Evolutionary conservation across 2,888 invertebrate species (phyloP).

Genomic region (Cheilosia urbana): DNA sequence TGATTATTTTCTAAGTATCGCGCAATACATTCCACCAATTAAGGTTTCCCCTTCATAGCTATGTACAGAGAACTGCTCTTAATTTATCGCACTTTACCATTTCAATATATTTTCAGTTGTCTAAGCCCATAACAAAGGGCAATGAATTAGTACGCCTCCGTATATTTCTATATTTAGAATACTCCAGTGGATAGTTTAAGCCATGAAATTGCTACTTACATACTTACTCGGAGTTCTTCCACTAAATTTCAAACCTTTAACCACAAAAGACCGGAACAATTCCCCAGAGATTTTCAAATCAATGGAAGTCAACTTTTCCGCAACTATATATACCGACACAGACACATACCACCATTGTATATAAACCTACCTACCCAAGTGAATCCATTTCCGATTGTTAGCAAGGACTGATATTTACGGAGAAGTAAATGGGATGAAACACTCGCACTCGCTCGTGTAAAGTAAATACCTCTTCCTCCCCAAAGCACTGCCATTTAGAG

Average conservation of each 20-base stretch:
- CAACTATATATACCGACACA: background rate
- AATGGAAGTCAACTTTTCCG: background rate
- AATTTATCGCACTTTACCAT: too few species aligned
- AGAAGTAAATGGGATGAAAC: slow-evolving; percentile 10
- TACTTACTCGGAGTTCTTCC: background rate
- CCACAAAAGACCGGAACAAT: background rate
- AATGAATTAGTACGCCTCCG: background rate
- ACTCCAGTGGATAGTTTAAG: background rate
- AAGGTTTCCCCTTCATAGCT: too few species aligned
- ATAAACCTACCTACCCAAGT: too few species aligned
- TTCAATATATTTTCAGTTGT: too few species aligned
- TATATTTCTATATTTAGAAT: background rate
- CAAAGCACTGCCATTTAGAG: slow-evolving; percentile 2
- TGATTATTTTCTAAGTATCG: too few species aligned
- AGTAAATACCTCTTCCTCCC: background rate
- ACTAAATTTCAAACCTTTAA: slow-evolving; percentile 2
- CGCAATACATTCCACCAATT: too few species aligned
- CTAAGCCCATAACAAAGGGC: background rate
- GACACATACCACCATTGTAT: background rate
- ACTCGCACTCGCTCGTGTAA: background rate
- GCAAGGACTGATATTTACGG: slow-evolving; percentile 21
- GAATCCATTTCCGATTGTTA: slow-evolving; percentile 2
- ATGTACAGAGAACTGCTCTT: too few species aligned
- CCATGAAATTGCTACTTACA: slow-evolving; percentile 10
- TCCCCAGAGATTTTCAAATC: background rate